Base-by-base conservation (phyloP, 2,113 vertebrate species). In the Corythaixoides concolor region DNA sequence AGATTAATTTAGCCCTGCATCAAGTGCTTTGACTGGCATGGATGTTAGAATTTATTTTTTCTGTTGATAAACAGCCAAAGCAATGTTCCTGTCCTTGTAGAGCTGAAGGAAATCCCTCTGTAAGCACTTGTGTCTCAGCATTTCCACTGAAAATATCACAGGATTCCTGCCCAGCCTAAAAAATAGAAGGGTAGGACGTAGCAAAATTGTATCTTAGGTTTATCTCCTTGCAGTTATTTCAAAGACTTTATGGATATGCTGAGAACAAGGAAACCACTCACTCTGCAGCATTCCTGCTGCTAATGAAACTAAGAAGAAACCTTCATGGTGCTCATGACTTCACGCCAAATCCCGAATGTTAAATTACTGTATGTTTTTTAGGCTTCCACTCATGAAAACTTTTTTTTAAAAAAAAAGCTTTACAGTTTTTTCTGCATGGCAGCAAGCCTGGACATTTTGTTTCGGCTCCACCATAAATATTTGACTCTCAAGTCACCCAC, bases 371-470 rank as follows among this genome's bases (percentile, higher is more conserved):
- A 95, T 88, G 68, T 95, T 95, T 43, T 94, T 76, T 39, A 75
- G 55, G 55, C 16, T 82, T 92, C 64, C 47, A 85, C 60, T 82
- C 59, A 93, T 79, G 86, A 97, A 94, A 92, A 82, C 7, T 26
- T 62, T 26, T 39, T 39, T 39, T 39, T 39, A 85, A 78, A 83
- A 72, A 56, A 82, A 95, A 67, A 45, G 32, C 52, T 95, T 97
- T 89, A 79, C 53, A 88, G 45, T 26, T 90, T 93, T 74, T 90
- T 84, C 76, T 83, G 59, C 19, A 60, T 98, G 97, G 97, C 98
- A 98, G 47, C 45, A 91, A 96, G 97, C 98, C 98, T 98, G 90
- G 96, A 97, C 88, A 95, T 98, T 98, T 97, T 98, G 98, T 97
- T 97, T 96, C 77, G 23, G 80, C 91, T 98, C 96, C 97, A 98